Evolutionary conservation across 2,113 vertebrate species (phyloP).

Genomic region (Uropsilus gracilis): DNA sequence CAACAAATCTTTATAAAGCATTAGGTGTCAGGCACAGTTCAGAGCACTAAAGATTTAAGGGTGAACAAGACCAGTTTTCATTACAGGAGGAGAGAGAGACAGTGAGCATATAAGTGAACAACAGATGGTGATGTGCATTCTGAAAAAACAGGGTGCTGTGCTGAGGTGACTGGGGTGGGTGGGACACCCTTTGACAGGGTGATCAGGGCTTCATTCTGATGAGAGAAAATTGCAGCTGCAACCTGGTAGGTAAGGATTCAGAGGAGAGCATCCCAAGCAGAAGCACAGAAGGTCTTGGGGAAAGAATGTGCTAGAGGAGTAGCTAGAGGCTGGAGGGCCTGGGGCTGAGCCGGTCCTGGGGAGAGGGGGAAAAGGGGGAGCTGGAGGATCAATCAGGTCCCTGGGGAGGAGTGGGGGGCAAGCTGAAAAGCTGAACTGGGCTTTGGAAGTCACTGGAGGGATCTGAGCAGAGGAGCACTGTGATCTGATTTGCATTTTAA

Average conservation of each 20-base stretch:
- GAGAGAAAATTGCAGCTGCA: background rate
- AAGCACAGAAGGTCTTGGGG: background rate
- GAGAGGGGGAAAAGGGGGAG: background rate
- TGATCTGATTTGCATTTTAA: slow-evolving; percentile 36
- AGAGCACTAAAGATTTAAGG: background rate
- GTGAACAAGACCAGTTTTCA: background rate
- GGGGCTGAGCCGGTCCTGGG: too few species aligned
- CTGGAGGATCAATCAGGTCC: background rate
- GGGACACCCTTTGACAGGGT: background rate
- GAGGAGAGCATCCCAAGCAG: background rate
- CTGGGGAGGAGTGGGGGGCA: too few species aligned
- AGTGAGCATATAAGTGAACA: background rate
- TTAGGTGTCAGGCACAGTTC: background rate
- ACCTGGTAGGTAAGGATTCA: background rate
- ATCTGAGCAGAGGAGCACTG: background rate
- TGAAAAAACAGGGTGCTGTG: background rate
- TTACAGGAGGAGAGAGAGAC: background rate
- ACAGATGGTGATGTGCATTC: background rate
- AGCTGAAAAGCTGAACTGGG: background rate
- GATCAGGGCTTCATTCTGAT: background rate
- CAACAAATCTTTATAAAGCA: background rate
- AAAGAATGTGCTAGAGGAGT: background rate
- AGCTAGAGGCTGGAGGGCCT: background rate
- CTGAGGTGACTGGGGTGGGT: too few species aligned
- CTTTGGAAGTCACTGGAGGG: background rate